A percentile compares a stretch with the other conserved stretches of the same genome.
phyloP scores from a whole-genome alignment of 2,888 invertebrate species.

The Chaetogeoica ovagalla region DNA sequence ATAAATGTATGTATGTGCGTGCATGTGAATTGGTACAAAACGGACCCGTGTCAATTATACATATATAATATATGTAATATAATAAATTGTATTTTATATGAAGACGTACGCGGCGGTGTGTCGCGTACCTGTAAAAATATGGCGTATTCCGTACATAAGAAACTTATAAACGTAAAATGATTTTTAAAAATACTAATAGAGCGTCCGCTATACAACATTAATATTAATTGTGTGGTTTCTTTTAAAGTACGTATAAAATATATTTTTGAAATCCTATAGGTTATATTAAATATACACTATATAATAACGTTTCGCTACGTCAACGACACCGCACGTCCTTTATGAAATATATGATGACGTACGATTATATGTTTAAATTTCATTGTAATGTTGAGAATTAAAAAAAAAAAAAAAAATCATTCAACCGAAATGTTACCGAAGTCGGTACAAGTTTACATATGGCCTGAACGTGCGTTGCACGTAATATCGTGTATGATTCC shows the following conservation, averaged over 20 bases:
- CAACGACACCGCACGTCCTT: background rate
- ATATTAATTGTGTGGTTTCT: too few relatives aligned
- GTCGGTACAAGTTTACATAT: constrained; percentile 21
- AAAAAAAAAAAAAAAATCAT: constrained; percentile 19
- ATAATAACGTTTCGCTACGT: constrained; percentile 5
- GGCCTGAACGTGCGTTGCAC: constrained; percentile 10
- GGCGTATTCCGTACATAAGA: background rate
- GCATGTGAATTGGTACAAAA: background rate
- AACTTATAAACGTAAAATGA: background rate
- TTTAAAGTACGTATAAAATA: too few relatives aligned
- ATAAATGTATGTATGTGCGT: too few relatives aligned
- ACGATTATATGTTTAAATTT: constrained; percentile 27
- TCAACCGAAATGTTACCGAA: background rate
- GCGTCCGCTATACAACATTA: too few relatives aligned
- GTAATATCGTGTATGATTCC: constrained; percentile 5
- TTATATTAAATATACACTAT: background rate
- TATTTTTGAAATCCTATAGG: background rate
- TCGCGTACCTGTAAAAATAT: too few relatives aligned
- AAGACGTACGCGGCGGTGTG: background rate
- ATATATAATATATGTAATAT: background rate
- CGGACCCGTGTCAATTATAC: background rate
- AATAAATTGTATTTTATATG: background rate
- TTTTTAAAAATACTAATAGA: background rate
- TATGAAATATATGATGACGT: constrained; percentile 4
- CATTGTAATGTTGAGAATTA: constrained; percentile 31